Conservation (phyloP, 2,797 vertebrate species). For the Poecilia gillii region DNA sequence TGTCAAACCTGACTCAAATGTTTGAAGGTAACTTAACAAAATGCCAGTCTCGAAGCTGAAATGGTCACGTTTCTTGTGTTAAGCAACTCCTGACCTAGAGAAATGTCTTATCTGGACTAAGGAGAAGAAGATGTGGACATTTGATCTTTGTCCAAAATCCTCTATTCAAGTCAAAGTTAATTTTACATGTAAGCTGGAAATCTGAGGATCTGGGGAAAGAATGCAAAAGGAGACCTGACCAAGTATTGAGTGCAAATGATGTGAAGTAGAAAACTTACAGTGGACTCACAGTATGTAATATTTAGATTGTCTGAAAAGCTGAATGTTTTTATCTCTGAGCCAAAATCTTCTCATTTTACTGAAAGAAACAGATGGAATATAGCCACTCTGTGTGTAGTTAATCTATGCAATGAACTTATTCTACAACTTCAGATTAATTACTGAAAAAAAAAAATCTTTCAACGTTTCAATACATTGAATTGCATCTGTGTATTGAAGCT, state of each 20-base stretch:
- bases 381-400: not conserved
- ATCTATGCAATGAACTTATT: not conserved
- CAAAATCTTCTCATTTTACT: not conserved
- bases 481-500: slow-evolving; percentile 14
- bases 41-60: not conserved
- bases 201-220: not conserved
- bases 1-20: not conserved
- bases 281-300: not conserved
- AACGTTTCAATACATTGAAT: not conserved
- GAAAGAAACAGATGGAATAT: not conserved
- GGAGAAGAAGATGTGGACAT: not conserved
- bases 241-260: not conserved
- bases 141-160: not conserved
- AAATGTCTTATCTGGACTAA: not conserved
- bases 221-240: not conserved
- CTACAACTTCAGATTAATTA: not conserved
- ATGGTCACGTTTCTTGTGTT: not conserved
- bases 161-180: not conserved
- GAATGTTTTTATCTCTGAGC: not conserved
- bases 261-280: not conserved
- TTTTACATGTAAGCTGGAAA: not conserved
- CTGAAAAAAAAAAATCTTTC: not conserved
- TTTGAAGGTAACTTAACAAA: not conserved
- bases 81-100: not conserved
- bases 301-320: not conserved